Base-by-base conservation (phyloP, 2,113 vertebrate genomes). In the Nicator chloris region DNA sequence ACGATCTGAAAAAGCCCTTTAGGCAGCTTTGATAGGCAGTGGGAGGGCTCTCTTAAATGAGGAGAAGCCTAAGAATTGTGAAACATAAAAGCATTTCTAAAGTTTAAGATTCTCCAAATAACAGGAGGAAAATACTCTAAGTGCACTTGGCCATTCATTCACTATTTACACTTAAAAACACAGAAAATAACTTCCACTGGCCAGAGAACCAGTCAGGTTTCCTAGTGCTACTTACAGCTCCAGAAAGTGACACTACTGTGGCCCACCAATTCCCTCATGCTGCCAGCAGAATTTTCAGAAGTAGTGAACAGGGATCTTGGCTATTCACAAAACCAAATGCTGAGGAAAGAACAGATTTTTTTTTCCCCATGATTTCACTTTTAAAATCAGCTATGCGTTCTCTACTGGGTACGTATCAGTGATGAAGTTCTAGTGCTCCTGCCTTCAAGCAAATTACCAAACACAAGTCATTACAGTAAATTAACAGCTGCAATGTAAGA, bases 1-100 rank as follows among this genome's bases (percentile, higher is more conserved):
- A 90, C 13, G 15, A 81, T 95, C 77, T 89, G 68, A 82, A 91
- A 95, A 89, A 97, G 35, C 28, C 84, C 82, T 45, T 88, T 87
- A 91, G 70, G 69, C 53, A 93, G 88, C 22, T 86, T 82, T 76
- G 42, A 77, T 61, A 96, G 90, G 70, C 70, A 95, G 84, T 61
- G 24, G 56, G 84, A 95, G 6, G 45, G 35, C 13, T 69, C 57
- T 93, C 73, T 80, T 56, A 87, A 91, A 84, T 30, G 13, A 91
- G 35, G 35, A 83, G 18, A 79, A 80, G 26, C 26, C 35, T 45
- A 72, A 92, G 71, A 66, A 73, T 10, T 63, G 49, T 37, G 28
- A 83, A 81, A 75, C n/a, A 81, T 28, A 45, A 61, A 93, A 73
- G 21, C 35, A 39, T 60, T 88, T 50, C 49, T 81, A 71, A 81